phyloP scores from a whole-genome alignment of 2,888 invertebrate species.

The Pachliopta kotzebuea region DNA sequence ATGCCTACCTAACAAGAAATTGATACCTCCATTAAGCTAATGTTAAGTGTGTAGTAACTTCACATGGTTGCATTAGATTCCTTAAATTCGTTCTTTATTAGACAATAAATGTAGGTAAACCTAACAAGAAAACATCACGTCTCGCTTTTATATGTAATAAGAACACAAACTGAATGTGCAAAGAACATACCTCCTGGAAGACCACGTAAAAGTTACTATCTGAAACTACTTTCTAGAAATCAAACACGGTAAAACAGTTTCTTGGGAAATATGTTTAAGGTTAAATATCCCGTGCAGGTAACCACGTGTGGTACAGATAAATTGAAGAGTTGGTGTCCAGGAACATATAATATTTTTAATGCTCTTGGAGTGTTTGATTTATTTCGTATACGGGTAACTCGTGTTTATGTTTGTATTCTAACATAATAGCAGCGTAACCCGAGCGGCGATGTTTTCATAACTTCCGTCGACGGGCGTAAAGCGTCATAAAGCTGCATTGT shows the following conservation, averaged over 20 bases:
- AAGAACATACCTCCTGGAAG: slow-evolving; percentile 28
- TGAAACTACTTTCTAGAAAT: slow-evolving; percentile 24
- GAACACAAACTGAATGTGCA: slow-evolving; percentile 28
- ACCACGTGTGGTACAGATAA: slow-evolving; percentile 18
- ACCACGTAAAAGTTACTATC: slow-evolving; percentile 23
- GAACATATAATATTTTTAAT: slow-evolving; percentile 31
- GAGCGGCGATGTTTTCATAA: slow-evolving; percentile 55
- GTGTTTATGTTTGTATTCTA: slow-evolving; percentile 38
- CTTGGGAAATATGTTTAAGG: slow-evolving; percentile 1
- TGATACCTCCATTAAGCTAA: slow-evolving; percentile 5
- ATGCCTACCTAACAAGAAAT: neutral
- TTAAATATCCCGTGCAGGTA: slow-evolving; percentile 12
- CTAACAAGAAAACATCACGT: slow-evolving; percentile 26
- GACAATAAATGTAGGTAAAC: slow-evolving; percentile 22
- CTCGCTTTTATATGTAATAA: slow-evolving; percentile 29
- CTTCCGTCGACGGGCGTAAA: slow-evolving; percentile 54
- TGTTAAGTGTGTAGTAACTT: slow-evolving; percentile 7
- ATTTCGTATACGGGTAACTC: slow-evolving; percentile 32
- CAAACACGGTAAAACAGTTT: slow-evolving; percentile 1
- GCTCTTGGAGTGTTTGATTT: slow-evolving; percentile 35
- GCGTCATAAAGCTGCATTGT: slow-evolving; percentile 59
- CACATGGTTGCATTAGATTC: slow-evolving; percentile 10
- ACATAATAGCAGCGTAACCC: slow-evolving; percentile 45
- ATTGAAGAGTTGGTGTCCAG: slow-evolving; percentile 26
- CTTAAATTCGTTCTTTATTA: slow-evolving; percentile 26